These are phyloP conservation scores for Salminus brasiliensis DNA, from an alignment of 2,113 vertebrate genomes.

Conservation along the genomic window DNA sequence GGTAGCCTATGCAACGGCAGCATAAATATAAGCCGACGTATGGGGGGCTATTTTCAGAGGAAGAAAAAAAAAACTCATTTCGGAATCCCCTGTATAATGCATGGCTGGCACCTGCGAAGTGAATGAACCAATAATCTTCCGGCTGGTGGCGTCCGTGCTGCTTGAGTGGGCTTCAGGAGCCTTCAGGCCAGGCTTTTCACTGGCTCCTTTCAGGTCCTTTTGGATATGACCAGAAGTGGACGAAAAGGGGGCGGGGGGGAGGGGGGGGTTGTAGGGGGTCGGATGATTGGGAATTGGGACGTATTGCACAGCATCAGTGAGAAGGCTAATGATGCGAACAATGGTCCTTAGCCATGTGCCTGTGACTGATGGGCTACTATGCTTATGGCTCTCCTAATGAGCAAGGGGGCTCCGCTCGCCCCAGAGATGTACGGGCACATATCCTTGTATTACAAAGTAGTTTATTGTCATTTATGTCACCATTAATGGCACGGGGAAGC, in stretches of 20 bases:
- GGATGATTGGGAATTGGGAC: not conserved
- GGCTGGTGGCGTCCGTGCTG: not conserved
- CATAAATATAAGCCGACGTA: not conserved
- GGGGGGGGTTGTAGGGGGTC: not conserved
- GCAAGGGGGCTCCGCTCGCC: not conserved
- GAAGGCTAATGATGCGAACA: constrained; percentile 38
- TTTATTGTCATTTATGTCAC: constrained; percentile 48
- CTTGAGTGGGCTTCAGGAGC: not conserved
- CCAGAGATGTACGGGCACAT: constrained; percentile 38
- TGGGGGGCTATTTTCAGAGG: not conserved
- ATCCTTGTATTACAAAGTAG: constrained; percentile 44
- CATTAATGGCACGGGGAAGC: constrained; percentile 49
- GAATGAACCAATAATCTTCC: constrained; percentile 36
- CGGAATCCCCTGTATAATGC: not conserved
- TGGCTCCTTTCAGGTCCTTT: constrained; percentile 14
- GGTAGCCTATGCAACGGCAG: not conserved
- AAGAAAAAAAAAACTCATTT: constrained; percentile 11
- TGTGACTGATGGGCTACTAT: constrained; percentile 41
- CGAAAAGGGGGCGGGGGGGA: not conserved
- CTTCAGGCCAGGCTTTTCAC: constrained; percentile 8
- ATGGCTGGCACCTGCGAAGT: constrained; percentile 30
- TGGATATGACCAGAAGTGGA: constrained; percentile 2
- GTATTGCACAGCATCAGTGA: constrained; percentile 24
- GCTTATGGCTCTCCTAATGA: constrained; percentile 27
- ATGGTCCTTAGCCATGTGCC: constrained; percentile 14